A percentile compares a stretch with the other conserved stretches of the same genome.
These are phyloP conservation scores for Parthenolecanium corni DNA, from an alignment of 2,888 invertebrate genomes.

Conservation along the genomic window DNA sequence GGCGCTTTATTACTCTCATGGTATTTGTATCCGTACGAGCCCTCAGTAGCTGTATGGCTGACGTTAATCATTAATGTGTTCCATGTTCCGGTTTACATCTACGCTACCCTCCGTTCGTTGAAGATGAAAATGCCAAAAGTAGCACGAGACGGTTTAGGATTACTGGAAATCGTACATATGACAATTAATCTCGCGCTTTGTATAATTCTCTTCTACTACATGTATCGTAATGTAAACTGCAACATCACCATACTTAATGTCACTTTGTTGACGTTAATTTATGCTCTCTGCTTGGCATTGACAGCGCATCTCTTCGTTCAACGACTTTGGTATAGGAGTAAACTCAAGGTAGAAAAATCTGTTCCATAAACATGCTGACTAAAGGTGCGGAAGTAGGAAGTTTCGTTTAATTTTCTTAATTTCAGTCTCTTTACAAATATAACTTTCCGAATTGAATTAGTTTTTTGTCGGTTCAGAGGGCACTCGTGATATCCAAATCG, in stretches of 20 bases:
- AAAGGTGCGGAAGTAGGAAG: too few relatives aligned
- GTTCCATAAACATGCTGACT: too few relatives aligned
- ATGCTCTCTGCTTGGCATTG: constrained; percentile 8
- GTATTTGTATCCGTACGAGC: constrained; percentile 7
- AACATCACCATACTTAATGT: not conserved
- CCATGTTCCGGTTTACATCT: constrained; percentile 8
- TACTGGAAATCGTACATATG: constrained; percentile 10
- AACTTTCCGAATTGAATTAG: too few relatives aligned
- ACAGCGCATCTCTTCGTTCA: not conserved
- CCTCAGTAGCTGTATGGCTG: constrained; percentile 4
- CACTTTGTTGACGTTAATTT: not conserved
- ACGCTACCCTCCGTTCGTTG: not conserved
- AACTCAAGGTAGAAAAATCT: too few relatives aligned
- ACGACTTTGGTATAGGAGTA: not conserved
- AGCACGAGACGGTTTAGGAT: not conserved
- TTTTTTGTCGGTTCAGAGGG: too few relatives aligned
- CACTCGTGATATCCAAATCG: too few relatives aligned
- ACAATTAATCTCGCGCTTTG: not conserved
- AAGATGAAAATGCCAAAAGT: not conserved
- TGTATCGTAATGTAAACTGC: not conserved
- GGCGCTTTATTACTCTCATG: constrained; percentile 11
- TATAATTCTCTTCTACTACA: not conserved
- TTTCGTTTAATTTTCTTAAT: too few relatives aligned
- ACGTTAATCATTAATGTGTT: constrained; percentile 1
- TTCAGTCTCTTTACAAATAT: too few relatives aligned